phyloP scores from a whole-genome alignment of 1,140 invertebrate species.

The Pseudomyrmex flavicornis region DNA sequence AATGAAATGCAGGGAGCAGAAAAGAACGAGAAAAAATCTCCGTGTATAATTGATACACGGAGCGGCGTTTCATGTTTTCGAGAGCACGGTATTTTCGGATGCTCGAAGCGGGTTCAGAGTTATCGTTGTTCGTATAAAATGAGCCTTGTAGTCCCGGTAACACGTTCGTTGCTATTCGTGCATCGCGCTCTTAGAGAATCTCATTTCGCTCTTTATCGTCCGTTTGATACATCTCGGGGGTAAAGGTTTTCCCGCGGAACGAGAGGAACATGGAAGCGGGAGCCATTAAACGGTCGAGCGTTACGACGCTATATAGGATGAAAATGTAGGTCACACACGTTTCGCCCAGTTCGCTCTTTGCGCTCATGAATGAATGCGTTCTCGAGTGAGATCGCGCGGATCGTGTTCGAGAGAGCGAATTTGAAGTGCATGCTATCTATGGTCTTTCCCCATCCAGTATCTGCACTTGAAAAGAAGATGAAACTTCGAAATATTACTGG shows the following conservation, averaged over 20 bases:
- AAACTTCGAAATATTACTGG: not conserved
- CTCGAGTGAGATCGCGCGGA: constrained; percentile 54
- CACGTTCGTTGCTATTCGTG: constrained; percentile 7
- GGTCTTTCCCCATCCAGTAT: not conserved
- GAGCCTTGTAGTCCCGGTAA: constrained; percentile 16
- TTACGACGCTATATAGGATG: not conserved
- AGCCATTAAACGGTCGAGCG: constrained; percentile 8
- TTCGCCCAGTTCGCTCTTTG: constrained; percentile 31
- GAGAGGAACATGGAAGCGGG: not conserved
- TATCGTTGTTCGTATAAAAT: not conserved
- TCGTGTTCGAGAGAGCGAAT: not conserved
- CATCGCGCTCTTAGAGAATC: not conserved
- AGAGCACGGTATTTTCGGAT: constrained; percentile 30
- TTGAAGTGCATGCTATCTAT: not conserved
- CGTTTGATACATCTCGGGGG: constrained; percentile 14
- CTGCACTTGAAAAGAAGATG: not conserved
- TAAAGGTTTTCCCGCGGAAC: constrained; percentile 23
- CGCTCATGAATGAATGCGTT: constrained; percentile 43
- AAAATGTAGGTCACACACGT: constrained; percentile 65
- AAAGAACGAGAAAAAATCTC: not conserved
- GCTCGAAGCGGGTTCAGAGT: not conserved
- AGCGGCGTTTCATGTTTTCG: constrained; percentile 1
- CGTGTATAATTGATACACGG: not conserved
- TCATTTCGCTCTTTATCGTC: constrained; percentile 4
- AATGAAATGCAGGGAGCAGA: not conserved